Conservation (phyloP, 2,113 vertebrate species). For the Galemys pyrenaicus region DNA sequence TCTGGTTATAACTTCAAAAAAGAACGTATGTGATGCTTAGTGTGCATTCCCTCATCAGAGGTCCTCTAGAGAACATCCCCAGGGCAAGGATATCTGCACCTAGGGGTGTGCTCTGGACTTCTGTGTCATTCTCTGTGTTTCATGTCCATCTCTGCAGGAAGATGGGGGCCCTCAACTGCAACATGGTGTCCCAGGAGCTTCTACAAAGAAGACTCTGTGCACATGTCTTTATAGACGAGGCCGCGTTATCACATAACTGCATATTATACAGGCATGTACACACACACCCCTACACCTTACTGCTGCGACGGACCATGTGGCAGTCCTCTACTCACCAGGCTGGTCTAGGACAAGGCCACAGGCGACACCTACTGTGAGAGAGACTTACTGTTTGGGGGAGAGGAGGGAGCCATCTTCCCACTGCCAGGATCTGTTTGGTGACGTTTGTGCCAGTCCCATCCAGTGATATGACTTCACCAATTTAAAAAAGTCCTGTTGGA, state of each 20-base stretch:
- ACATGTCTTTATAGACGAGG: no score
- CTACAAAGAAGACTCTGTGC: no score
- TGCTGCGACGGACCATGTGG: background rate
- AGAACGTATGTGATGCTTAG: background rate
- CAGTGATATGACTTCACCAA: constrained; percentile 71
- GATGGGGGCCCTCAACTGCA: no score
- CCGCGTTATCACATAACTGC: background rate
- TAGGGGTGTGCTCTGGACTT: no score
- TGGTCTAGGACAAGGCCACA: background rate
- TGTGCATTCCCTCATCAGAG: no score
- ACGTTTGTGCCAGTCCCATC: constrained; percentile 29
- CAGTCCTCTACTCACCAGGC: background rate
- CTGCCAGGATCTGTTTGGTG: constrained; percentile 44
- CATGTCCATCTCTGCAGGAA: no score
- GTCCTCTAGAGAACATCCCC: no score
- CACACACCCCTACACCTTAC: background rate
- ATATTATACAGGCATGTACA: background rate
- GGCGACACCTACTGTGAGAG: background rate
- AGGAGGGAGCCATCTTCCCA: constrained; percentile 72
- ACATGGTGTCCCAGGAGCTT: no score
- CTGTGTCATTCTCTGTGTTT: no score
- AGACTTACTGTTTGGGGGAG: constrained; percentile 54
- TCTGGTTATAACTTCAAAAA: background rate
- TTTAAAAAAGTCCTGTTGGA: constrained; percentile 70
- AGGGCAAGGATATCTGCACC: no score